Percentiles rank a stretch among this genome's conserved stretches.
These are phyloP conservation scores for Aselliscus stoliczkanus DNA, from an alignment of 2,797 vertebrate species.

Conservation along the genomic window DNA sequence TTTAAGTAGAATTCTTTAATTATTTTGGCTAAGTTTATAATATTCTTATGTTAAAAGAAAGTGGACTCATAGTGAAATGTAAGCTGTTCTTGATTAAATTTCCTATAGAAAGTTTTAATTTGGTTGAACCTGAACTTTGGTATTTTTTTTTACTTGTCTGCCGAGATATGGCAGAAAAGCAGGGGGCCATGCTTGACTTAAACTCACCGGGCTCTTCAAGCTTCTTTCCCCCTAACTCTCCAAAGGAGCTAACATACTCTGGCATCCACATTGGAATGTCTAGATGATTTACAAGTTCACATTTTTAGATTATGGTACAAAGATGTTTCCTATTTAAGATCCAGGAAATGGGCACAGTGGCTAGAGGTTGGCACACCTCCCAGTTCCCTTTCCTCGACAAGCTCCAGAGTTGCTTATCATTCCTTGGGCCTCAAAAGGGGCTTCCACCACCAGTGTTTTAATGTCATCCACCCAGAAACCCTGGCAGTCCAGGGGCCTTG, in stretches of 20 bases:
- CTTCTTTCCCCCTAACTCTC: not conserved
- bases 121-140: not conserved
- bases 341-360: not conserved
- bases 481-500: not conserved
- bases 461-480: not conserved
- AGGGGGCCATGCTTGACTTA: not conserved
- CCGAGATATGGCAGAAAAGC: not conserved
- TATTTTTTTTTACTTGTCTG: not conserved
- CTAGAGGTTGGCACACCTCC: not conserved
- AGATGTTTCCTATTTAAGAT: not conserved
- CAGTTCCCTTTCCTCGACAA: not conserved
- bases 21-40: not conserved
- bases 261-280: not conserved
- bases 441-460: not conserved
- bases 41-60: slow-evolving; percentile 20
- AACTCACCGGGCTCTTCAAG: not conserved
- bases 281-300: not conserved
- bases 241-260: not conserved
- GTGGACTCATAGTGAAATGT: not conserved
- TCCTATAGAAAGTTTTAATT: not conserved
- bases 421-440: not conserved
- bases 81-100: not conserved
- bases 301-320: not conserved
- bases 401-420: not conserved
- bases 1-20: not conserved